These are phyloP conservation scores for Poecile montanus DNA, from an alignment of 2,797 vertebrate species.

Conservation along the genomic window DNA sequence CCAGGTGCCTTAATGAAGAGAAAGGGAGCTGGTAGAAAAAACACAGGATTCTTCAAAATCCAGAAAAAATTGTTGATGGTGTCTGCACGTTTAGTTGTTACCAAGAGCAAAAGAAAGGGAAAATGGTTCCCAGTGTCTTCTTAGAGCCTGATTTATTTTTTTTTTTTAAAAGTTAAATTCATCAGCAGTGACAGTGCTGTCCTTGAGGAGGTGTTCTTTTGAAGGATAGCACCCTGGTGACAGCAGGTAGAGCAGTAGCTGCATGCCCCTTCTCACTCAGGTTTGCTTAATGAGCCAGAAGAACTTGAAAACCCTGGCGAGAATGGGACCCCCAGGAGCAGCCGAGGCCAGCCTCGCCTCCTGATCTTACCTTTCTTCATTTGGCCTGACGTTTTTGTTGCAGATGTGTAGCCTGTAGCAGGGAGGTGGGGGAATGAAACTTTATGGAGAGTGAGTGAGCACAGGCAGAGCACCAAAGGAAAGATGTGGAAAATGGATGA, in stretches of 20 bases:
- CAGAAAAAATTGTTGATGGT: not conserved
- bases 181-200: constrained; percentile 50
- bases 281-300: constrained; percentile 73
- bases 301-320: constrained; percentile 35
- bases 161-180: constrained; percentile 2
- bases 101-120: not conserved
- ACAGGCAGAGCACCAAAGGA: not conserved
- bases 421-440: not conserved
- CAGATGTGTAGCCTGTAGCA: constrained; percentile 14
- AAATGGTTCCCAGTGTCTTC: not conserved
- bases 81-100: not conserved
- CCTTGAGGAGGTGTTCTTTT: constrained; percentile 67
- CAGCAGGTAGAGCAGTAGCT: constrained; percentile 50
- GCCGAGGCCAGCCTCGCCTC: not conserved
- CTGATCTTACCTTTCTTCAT: constrained; percentile 63
- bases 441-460: not conserved
- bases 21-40: not conserved
- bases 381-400: constrained; percentile 53
- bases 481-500: not conserved
- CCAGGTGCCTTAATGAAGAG: not conserved
- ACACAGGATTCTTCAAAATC: not conserved
- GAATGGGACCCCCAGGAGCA: constrained; percentile 67
- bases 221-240: constrained; percentile 68
- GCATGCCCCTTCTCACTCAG: constrained; percentile 17
- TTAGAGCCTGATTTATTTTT: not conserved